Percentiles rank a stretch among this genome's conserved stretches.
Conservation (phyloP, 2,113 vertebrate genomes). For the Tupaia tana region DNA sequence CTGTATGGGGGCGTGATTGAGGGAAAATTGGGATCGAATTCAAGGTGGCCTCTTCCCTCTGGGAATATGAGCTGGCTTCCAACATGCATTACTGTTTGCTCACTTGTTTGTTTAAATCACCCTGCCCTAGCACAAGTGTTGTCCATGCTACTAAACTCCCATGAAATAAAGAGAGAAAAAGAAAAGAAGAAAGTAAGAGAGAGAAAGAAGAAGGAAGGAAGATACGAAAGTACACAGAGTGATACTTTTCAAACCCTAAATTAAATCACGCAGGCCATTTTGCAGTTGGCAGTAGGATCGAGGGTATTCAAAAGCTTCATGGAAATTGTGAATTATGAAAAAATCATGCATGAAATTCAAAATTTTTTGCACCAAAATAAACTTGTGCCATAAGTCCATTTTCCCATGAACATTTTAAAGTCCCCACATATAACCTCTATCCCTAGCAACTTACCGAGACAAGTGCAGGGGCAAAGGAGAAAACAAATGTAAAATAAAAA, state of each 20-base stretch:
- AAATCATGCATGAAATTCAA: too few relatives aligned
- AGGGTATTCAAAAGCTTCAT: too few relatives aligned
- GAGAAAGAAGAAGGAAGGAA: too few relatives aligned
- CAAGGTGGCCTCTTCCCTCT: not conserved
- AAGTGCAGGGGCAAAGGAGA: not conserved
- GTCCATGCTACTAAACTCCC: not conserved
- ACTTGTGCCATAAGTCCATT: too few relatives aligned
- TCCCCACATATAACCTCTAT: not conserved
- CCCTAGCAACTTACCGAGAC: not conserved
- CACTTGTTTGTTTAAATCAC: not conserved
- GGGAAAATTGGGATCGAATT: not conserved
- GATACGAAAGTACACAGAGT: not conserved
- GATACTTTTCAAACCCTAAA: not conserved
- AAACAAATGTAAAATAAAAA: not conserved
- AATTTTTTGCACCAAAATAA: too few relatives aligned
- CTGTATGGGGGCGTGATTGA: too few relatives aligned
- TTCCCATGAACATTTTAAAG: too few relatives aligned
- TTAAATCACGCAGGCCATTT: accelerated
- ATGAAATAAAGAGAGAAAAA: not conserved
- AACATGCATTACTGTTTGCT: not conserved
- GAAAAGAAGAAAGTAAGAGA: too few relatives aligned
- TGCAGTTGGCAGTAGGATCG: not conserved
- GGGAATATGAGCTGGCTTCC: not conserved
- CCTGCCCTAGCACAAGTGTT: not conserved
- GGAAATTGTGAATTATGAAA: too few relatives aligned